A percentile compares a stretch with the other conserved stretches of the same genome.
phyloP scores from a whole-genome alignment of 2,113 vertebrate species.

The Mirounga angustirostris region DNA sequence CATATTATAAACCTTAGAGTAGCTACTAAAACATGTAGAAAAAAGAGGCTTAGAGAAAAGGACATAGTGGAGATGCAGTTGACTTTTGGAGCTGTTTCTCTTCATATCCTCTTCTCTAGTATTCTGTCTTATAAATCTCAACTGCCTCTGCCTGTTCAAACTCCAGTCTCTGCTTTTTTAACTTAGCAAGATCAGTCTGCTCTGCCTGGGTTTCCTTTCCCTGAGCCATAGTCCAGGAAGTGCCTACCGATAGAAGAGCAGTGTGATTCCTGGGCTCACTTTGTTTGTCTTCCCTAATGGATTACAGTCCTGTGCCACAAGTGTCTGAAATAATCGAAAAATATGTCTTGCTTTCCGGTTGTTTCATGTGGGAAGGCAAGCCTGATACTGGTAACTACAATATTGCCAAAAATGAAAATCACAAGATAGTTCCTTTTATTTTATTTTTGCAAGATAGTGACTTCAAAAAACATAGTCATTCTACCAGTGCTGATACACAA shows the following conservation, averaged over 20 bases:
- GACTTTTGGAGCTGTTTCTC: background rate
- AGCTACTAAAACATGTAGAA: background rate
- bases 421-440: background rate
- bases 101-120: background rate
- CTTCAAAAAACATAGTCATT: background rate
- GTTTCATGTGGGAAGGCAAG: background rate
- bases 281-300: background rate
- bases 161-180: background rate
- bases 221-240: background rate
- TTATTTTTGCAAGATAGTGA: background rate
- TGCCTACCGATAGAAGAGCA: background rate
- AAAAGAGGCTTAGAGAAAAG: background rate
- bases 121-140: background rate
- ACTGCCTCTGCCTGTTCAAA: background rate
- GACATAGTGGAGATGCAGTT: background rate
- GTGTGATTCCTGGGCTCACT: background rate
- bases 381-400: background rate
- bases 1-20: background rate
- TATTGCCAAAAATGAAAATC: constrained; percentile 21
- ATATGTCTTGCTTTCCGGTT: background rate
- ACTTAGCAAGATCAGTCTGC: background rate
- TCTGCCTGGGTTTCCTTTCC: background rate
- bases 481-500: background rate
- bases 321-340: background rate
- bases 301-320: background rate